A percentile compares a stretch with the other conserved stretches of the same genome.
These are phyloP conservation scores for Nemapogon koenigi DNA, from an alignment of 2,888 invertebrate species.

Conservation along the genomic window DNA sequence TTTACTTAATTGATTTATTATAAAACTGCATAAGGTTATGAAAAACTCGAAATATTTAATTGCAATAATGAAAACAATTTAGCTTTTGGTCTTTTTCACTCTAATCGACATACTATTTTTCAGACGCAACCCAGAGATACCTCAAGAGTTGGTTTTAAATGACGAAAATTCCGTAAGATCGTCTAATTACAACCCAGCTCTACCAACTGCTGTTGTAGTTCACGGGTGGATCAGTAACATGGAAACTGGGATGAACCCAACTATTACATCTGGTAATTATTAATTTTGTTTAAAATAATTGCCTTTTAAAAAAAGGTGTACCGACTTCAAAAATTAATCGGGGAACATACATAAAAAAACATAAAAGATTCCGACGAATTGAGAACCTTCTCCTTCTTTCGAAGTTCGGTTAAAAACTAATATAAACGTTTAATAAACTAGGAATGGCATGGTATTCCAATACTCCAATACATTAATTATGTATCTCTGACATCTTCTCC, in stretches of 20 bases:
- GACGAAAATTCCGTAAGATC: conserved; percentile 24
- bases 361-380: too few relatives aligned
- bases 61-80: not conserved
- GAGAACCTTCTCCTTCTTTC: too few relatives aligned
- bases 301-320: too few relatives aligned
- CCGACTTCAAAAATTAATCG: too few relatives aligned
- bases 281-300: conserved; percentile 5
- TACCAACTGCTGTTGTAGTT: conserved; percentile 27
- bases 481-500: too few relatives aligned
- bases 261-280: conserved; percentile 28
- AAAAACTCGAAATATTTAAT: too few relatives aligned
- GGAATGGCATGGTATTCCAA: too few relatives aligned
- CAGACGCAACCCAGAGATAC: conserved; percentile 23
- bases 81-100: not conserved
- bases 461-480: too few relatives aligned
- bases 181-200: conserved; percentile 30
- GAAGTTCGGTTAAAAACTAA: too few relatives aligned
- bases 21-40: too few relatives aligned
- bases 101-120: conserved; percentile 8
- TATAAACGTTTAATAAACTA: too few relatives aligned
- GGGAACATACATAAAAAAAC: too few relatives aligned
- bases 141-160: conserved; percentile 25
- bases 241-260: conserved; percentile 26
- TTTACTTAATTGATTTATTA: not conserved
- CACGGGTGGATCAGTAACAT: conserved; percentile 38